Evolutionary conservation across 2,888 invertebrate species (phyloP).

Genomic region (Drosophila tripunctata): DNA sequence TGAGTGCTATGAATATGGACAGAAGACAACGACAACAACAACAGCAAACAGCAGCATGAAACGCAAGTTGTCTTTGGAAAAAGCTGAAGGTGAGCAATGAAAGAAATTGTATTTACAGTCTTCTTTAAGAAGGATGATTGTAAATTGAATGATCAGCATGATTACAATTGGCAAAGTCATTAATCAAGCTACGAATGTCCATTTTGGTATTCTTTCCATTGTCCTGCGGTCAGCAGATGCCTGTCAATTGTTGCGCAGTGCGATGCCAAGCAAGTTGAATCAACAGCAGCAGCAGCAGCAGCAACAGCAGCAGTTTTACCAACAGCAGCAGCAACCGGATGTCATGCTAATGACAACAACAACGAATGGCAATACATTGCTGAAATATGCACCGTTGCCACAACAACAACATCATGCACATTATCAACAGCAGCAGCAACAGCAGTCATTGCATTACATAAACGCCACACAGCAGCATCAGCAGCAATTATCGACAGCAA

Average conservation of each 20-base stretch:
- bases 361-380: slow-evolving; percentile 62
- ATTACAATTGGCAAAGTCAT: slow-evolving; percentile 67
- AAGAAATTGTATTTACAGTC: slow-evolving; percentile 2
- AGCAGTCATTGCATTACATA: slow-evolving; percentile 60
- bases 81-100: slow-evolving; percentile 76
- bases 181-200: slow-evolving; percentile 66
- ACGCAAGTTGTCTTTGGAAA: slow-evolving; percentile 51
- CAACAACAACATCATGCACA: slow-evolving; percentile 47
- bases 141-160: slow-evolving; percentile 67
- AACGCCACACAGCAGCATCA: slow-evolving; percentile 61
- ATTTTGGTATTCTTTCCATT: slow-evolving; percentile 36
- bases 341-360: slow-evolving; percentile 81
- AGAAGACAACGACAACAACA: slow-evolving; percentile 31
- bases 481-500: slow-evolving; percentile 69
- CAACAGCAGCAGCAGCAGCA: slow-evolving; percentile 57
- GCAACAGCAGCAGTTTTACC: slow-evolving; percentile 62
- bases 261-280: slow-evolving; percentile 79
- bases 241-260: slow-evolving; percentile 82
- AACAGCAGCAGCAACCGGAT: slow-evolving; percentile 67
- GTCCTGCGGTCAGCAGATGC: slow-evolving; percentile 77
- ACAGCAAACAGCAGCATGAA: slow-evolving; percentile 36
- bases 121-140: slow-evolving; percentile 4
- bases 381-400: slow-evolving; percentile 62
- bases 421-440: slow-evolving; percentile 33
- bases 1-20: slow-evolving; percentile 80